Percentiles rank a stretch among this genome's conserved stretches.
Conservation (phyloP, 2,888 invertebrate species). For the Aspidiotus destructor region DNA sequence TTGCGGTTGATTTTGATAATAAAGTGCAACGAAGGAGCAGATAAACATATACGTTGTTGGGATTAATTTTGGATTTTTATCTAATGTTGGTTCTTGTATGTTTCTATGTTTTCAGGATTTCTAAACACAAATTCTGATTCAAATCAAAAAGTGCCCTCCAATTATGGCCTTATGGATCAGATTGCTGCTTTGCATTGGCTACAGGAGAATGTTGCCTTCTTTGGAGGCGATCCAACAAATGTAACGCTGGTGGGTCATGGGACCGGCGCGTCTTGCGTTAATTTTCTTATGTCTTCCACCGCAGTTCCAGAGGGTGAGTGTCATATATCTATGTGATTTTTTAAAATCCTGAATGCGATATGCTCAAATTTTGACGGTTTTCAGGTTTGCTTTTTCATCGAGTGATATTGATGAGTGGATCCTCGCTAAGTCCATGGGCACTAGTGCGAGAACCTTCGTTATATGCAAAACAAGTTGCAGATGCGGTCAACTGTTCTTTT, state of each 20-base stretch:
- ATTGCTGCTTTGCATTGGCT: slow-evolving; percentile 57
- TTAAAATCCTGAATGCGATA: background rate
- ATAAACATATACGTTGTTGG: too few species aligned
- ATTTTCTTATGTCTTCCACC: slow-evolving; percentile 68
- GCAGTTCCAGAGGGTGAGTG: slow-evolving; percentile 38
- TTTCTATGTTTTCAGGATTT: slow-evolving; percentile 54
- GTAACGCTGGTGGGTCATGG: slow-evolving; percentile 93
- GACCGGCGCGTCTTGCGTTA: slow-evolving; percentile 68
- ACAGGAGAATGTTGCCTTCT: slow-evolving; percentile 86
- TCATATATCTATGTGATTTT: background rate
- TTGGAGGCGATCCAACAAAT: slow-evolving; percentile 86
- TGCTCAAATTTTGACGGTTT: background rate
- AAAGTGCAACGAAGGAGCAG: too few species aligned
- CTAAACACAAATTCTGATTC: slow-evolving; percentile 80
- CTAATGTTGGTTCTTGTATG: too few species aligned
- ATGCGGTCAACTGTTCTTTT: slow-evolving; percentile 75
- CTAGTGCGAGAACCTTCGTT: slow-evolving; percentile 61
- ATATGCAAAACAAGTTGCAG: slow-evolving; percentile 73
- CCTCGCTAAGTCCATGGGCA: slow-evolving; percentile 81
- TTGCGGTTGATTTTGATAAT: too few species aligned
- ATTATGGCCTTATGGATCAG: slow-evolving; percentile 95
- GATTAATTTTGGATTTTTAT: too few species aligned
- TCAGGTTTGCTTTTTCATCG: slow-evolving; percentile 82
- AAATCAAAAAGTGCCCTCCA: slow-evolving; percentile 74
- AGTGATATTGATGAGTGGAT: slow-evolving; percentile 82